Evolutionary conservation across 2,797 vertebrate genomes (phyloP).

Genomic region (Hydrolagus colliei): DNA sequence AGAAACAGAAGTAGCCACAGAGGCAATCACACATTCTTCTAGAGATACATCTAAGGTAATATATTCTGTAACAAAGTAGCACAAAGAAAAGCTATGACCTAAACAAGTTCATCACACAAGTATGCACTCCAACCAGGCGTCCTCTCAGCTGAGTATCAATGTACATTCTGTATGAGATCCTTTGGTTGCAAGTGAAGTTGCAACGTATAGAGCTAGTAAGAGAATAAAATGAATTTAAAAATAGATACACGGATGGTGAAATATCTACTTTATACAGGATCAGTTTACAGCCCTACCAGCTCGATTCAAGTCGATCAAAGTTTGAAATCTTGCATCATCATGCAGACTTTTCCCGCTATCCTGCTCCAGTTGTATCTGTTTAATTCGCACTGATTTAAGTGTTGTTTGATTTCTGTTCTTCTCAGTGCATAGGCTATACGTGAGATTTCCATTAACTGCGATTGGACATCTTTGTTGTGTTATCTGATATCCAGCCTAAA

Average conservation of each 20-base stretch:
- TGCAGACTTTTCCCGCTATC: conserved; percentile 97
- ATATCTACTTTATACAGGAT: not conserved
- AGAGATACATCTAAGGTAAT: no score
- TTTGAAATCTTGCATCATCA: conserved; percentile 71
- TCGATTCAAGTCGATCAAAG: conserved; percentile 87
- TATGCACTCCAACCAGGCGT: no score
- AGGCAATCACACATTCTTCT: no score
- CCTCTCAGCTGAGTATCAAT: no score
- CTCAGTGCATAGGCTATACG: conserved; percentile 61
- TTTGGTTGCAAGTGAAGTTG: no score
- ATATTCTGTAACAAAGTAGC: no score
- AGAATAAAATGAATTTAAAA: no score
- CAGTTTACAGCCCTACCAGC: conserved; percentile 57
- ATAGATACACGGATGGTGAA: not conserved
- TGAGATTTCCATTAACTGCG: conserved; percentile 72
- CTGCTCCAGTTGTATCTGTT: conserved; percentile 94
- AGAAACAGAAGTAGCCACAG: no score
- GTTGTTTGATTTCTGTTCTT: conserved; percentile 59
- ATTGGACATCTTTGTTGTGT: conserved; percentile 88
- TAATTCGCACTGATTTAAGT: conserved; percentile 69
- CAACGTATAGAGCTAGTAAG: no score
- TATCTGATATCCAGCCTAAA: conserved; percentile 93
- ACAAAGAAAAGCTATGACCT: no score
- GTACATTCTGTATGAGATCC: no score
- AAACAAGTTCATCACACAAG: no score